These are phyloP conservation scores for Solea senegalensis DNA, from an alignment of 2,113 vertebrate species.

Conservation along the genomic window DNA sequence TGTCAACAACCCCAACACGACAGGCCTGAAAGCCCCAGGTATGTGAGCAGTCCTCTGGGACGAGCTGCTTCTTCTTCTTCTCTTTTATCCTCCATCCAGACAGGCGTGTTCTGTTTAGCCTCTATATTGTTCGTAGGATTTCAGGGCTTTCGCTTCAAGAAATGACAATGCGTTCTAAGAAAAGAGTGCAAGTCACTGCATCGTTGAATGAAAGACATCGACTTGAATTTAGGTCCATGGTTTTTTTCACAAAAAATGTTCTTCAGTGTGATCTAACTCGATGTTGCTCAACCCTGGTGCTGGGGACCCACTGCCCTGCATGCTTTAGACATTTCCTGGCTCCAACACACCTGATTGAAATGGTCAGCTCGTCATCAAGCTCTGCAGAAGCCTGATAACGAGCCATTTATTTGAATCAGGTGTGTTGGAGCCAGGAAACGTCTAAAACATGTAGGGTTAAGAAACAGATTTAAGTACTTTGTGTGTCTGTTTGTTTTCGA, in stretches of 20 bases:
- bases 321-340: too few relatives aligned
- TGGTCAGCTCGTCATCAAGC: too few relatives aligned
- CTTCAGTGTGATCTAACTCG: too few relatives aligned
- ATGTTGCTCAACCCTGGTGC: too few relatives aligned
- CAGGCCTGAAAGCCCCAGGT: slow-evolving; percentile 89
- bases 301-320: too few relatives aligned
- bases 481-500: background rate
- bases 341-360: too few relatives aligned
- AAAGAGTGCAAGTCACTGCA: slow-evolving; percentile 24
- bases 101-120: slow-evolving; percentile 5
- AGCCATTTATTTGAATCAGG: too few relatives aligned
- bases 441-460: too few relatives aligned
- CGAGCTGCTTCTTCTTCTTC: slow-evolving; percentile 3
- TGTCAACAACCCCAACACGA: slow-evolving; percentile 82
- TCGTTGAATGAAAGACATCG: background rate
- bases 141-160: slow-evolving; percentile 34
- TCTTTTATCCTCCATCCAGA: slow-evolving; percentile 24
- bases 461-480: background rate
- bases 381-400: too few relatives aligned
- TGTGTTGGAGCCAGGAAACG: too few relatives aligned
- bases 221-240: background rate
- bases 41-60: slow-evolving; percentile 53
- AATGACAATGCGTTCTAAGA: slow-evolving; percentile 12
- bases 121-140: slow-evolving; percentile 24
- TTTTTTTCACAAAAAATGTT: background rate